A percentile compares a stretch with the other conserved stretches of the same genome.
Evolutionary conservation across 2,113 vertebrate genomes (phyloP).

Genomic region (Chauna torquata): DNA sequence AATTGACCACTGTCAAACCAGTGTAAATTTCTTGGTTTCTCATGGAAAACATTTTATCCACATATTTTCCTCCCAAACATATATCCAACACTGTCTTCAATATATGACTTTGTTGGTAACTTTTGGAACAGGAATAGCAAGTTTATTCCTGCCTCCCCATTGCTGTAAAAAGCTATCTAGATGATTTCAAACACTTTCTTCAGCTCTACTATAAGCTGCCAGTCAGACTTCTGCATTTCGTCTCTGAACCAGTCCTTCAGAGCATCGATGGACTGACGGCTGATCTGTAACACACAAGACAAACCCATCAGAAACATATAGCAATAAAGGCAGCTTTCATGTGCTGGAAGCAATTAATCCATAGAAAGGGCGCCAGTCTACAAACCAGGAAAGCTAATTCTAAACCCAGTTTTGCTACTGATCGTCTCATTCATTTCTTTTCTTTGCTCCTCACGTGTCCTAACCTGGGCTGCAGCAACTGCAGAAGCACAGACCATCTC

Average conservation of each 20-base stretch:
- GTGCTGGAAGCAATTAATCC: accelerated
- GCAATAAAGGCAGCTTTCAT: background rate
- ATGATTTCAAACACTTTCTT: slow-evolving; percentile 99
- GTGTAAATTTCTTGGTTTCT: slow-evolving; percentile 91
- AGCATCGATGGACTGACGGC: slow-evolving; percentile 94
- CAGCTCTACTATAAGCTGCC: slow-evolving; percentile 99
- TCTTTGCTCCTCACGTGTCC: background rate
- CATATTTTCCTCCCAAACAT: slow-evolving; percentile 74
- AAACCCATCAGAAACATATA: accelerated
- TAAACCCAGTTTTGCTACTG: accelerated
- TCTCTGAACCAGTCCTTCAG: slow-evolving; percentile 99
- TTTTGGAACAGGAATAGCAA: slow-evolving; percentile 58
- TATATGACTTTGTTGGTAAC: slow-evolving; percentile 69
- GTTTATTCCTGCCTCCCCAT: slow-evolving; percentile 63
- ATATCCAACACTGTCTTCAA: slow-evolving; percentile 71
- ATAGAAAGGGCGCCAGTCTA: background rate
- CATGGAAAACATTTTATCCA: slow-evolving; percentile 89
- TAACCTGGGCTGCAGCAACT: background rate
- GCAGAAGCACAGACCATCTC: background rate
- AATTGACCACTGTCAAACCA: slow-evolving; percentile 90
- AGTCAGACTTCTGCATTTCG: slow-evolving; percentile 96
- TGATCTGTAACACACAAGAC: slow-evolving; percentile 85
- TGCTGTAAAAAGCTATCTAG: slow-evolving; percentile 73
- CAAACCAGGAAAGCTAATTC: background rate
- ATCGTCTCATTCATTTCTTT: accelerated